Evolutionary conservation across 1,140 invertebrate species (phyloP).

Genomic region (Planococcus citri): DNA sequence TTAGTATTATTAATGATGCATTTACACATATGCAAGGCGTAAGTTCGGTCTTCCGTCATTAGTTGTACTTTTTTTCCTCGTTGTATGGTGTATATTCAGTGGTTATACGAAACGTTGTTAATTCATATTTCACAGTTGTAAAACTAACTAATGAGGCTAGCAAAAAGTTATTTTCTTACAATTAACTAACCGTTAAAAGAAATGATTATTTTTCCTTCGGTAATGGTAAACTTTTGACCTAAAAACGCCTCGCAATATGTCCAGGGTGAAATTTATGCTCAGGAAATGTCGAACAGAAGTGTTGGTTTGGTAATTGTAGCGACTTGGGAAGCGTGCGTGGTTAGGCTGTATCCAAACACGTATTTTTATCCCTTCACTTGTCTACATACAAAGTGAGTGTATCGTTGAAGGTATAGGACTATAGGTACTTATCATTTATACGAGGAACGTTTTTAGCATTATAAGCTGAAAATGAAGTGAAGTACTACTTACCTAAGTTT

Average conservation of each 20-base stretch:
- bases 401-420: too few relatives aligned
- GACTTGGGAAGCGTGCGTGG: too few relatives aligned
- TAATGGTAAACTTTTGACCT: constrained; percentile 9
- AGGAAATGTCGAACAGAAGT: too few relatives aligned
- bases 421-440: too few relatives aligned
- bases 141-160: constrained; percentile 17
- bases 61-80: neutral
- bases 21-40: constrained; percentile 13
- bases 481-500: too few relatives aligned
- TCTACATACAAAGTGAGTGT: too few relatives aligned
- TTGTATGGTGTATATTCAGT: neutral
- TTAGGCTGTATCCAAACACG: too few relatives aligned
- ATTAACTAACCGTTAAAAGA: constrained; percentile 20
- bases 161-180: constrained; percentile 19
- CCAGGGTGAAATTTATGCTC: too few relatives aligned
- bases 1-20: constrained; percentile 19
- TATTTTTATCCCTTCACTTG: too few relatives aligned
- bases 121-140: constrained; percentile 20
- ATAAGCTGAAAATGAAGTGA: too few relatives aligned
- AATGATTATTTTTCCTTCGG: constrained; percentile 11
- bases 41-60: constrained; percentile 16
- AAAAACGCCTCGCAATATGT: neutral
- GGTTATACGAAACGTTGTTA: constrained; percentile 9
- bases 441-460: too few relatives aligned
- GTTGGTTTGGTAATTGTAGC: too few relatives aligned